Evolutionary conservation across 2,797 vertebrate genomes (phyloP).

Genomic region (Gadopsis bispinosus): DNA sequence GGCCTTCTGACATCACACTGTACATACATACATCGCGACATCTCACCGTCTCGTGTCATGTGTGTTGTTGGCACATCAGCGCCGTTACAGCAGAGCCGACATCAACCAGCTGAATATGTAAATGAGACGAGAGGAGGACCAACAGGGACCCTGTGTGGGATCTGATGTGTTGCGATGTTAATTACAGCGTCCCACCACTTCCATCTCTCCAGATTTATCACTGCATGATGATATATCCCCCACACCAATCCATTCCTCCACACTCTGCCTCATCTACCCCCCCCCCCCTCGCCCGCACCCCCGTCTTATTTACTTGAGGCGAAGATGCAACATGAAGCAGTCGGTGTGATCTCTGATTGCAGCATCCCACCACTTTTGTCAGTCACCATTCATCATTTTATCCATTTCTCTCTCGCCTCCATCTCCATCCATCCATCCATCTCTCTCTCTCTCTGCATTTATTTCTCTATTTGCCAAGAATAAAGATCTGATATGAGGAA

Average conservation of each 20-base stretch:
- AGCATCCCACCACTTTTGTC: constrained; percentile 48
- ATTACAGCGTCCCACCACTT: constrained; percentile 41
- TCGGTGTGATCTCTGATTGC: constrained; percentile 42
- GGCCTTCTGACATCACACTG: background rate
- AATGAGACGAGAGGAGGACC: constrained; percentile 16
- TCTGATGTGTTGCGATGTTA: constrained; percentile 48
- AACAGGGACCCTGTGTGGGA: constrained; percentile 31
- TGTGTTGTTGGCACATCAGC: constrained; percentile 16
- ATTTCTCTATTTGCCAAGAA: constrained; percentile 32
- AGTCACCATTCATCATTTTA: constrained; percentile 59
- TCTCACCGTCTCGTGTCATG: background rate
- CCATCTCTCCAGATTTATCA: constrained; percentile 44
- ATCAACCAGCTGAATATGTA: constrained; percentile 8
- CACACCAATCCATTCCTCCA: background rate
- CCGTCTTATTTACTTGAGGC: constrained; percentile 40
- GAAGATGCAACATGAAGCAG: constrained; percentile 24
- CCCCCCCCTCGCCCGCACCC: constrained; percentile 6
- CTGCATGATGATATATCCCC: constrained; percentile 29
- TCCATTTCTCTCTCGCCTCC: constrained; percentile 9
- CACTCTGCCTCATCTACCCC: constrained; percentile 17
- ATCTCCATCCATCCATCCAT: constrained; percentile 17
- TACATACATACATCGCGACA: background rate
- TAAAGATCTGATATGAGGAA: constrained; percentile 8
- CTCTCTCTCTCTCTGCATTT: background rate
- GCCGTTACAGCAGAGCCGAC: constrained; percentile 1